A percentile compares a stretch with the other conserved stretches of the same genome.
Evolutionary conservation across 92 coral and sea anemone genomes (phyloP).

Genomic region (Bergia sp.): DNA sequence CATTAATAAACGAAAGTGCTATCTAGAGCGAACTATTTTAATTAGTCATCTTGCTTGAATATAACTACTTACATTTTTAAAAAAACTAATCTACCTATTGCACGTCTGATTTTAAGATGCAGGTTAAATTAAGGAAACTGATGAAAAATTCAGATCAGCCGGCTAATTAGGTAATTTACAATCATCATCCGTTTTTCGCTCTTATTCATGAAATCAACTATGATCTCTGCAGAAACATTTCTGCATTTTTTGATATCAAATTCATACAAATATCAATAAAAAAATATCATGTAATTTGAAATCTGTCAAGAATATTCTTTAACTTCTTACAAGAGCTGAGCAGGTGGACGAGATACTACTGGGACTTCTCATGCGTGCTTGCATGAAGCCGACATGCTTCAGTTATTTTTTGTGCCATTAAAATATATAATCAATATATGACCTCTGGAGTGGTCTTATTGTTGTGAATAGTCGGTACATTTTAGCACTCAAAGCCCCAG

Average conservation of each 20-base stretch:
- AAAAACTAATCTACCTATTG: not conserved
- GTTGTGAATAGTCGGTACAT: not conserved
- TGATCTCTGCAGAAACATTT: not conserved
- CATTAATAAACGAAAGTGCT: constrained; percentile 12
- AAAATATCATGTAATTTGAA: not conserved
- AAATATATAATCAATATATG: not conserved
- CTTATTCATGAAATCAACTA: too few relatives aligned
- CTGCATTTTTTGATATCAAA: not conserved
- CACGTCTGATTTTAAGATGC: not conserved
- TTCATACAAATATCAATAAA: not conserved
- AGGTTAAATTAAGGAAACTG: not conserved
- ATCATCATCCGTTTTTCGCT: not conserved
- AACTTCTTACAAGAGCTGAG: not conserved
- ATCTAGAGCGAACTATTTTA: not conserved
- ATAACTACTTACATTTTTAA: not conserved
- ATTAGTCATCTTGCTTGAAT: not conserved
- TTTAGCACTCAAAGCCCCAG: constrained; percentile 9
- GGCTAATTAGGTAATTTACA: not conserved
- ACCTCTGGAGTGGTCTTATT: constrained; percentile 24
- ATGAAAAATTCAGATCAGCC: not conserved
- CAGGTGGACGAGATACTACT: not conserved
- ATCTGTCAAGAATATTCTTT: not conserved
- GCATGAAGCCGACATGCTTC: not conserved
- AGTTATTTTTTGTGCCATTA: not conserved
- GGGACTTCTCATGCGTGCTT: not conserved